Conservation (phyloP, 2,888 invertebrate genomes). For the Panzeria rudis region DNA sequence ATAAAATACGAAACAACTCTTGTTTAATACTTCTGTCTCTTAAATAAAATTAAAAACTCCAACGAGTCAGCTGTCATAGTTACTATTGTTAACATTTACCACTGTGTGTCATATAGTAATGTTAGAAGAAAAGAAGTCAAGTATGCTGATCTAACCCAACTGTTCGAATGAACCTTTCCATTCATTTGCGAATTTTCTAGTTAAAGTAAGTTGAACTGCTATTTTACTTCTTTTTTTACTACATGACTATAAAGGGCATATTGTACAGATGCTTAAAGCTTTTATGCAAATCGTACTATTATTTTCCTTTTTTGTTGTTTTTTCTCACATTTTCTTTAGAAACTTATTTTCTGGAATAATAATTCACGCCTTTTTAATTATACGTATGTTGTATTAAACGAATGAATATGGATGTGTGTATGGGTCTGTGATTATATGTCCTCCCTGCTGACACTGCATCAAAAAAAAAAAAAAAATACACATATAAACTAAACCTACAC, state of each 20-base stretch:
- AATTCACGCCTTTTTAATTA: conserved; percentile 76
- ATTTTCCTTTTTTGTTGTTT: conserved; percentile 17
- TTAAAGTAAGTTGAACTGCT: conserved; percentile 36
- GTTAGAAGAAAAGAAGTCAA: conserved; percentile 37
- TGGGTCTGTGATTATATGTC: conserved; percentile 52
- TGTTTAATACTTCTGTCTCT: not conserved
- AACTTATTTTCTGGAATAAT: conserved; percentile 75
- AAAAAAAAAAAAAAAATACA: not conserved
- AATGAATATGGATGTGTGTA: not conserved
- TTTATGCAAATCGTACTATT: conserved; percentile 51
- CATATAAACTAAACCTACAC: not conserved
- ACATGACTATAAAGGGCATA: conserved; percentile 33
- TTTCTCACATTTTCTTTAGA: conserved; percentile 59
- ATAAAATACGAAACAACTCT: not conserved
- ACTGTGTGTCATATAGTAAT: not conserved
- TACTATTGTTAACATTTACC: conserved; percentile 22
- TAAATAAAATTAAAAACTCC: not conserved
- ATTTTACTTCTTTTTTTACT: conserved; percentile 4
- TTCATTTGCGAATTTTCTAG: conserved; percentile 9
- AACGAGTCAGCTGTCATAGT: conserved; percentile 2
- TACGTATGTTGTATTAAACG: conserved; percentile 59
- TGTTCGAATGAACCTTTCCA: conserved; percentile 42
- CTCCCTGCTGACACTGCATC: conserved; percentile 57
- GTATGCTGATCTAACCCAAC: conserved; percentile 45
- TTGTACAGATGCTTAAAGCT: conserved; percentile 51